Evolutionary conservation across 2,888 invertebrate genomes (phyloP).

Genomic region (Polylopha cassiicola): DNA sequence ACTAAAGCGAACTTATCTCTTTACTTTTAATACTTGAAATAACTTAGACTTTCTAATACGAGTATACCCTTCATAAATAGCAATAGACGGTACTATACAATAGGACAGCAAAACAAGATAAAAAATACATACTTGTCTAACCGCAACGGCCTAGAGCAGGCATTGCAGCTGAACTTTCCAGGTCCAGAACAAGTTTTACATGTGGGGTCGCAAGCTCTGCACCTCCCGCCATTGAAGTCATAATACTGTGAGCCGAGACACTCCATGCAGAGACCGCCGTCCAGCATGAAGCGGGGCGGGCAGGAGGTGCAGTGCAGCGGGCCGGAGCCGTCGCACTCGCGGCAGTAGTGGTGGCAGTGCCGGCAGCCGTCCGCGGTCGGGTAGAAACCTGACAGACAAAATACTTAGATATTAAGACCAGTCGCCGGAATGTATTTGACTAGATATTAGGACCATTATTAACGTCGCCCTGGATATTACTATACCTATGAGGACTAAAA

Average conservation of each 20-base stretch:
- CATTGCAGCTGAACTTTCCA: constrained; percentile 82
- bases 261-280: constrained; percentile 85
- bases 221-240: constrained; percentile 81
- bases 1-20: no score
- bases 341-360: constrained; percentile 92
- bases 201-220: constrained; percentile 80
- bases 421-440: not conserved
- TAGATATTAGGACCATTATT: no score
- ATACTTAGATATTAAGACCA: not conserved
- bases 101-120: not conserved
- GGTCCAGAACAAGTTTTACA: constrained; percentile 82
- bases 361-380: constrained; percentile 89
- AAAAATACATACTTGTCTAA: constrained; percentile 72
- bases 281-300: constrained; percentile 84
- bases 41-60: no score
- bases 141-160: constrained; percentile 80
- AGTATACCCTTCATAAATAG: no score
- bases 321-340: constrained; percentile 89
- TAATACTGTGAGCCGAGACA: constrained; percentile 85
- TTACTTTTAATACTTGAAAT: no score
- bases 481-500: no score
- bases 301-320: constrained; percentile 86
- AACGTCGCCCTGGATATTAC: no score
- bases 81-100: not conserved
- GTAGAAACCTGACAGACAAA: constrained; percentile 79